Evolutionary conservation across 2,113 vertebrate genomes (phyloP), one percentile per base, ranked within the genome.

Genomic region (Amblyopsis rosae): DNA sequence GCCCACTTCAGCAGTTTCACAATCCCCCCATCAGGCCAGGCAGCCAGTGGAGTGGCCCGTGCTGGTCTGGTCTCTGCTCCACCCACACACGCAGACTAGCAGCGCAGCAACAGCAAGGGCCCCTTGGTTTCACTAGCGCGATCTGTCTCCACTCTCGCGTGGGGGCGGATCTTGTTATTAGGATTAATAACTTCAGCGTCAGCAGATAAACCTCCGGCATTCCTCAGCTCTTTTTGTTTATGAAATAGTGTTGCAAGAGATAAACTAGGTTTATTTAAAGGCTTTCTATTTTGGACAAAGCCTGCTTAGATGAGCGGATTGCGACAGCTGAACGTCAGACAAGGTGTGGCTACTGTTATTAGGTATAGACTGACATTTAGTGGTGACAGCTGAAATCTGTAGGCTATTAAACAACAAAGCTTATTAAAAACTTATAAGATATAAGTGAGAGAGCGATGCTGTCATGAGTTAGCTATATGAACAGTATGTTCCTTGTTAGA

Each of bases 1-100:
- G 90, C 88, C 87, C 69, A 90, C 90, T 90, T 92, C 90, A 91
- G 91, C 93, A 91, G 83, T 93, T 92, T 92, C 90, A 90, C 90
- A 92, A 92, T 91, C 89, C 88, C 77, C 48, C 45, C 45, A 48
- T 5, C 83, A 59, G 6, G 70, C 75, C 59, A 53, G 75, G 73
- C 83, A 68, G 84, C 82, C 84, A 84, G 67, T 64, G 77, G 76
- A 80, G 82, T 87, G 82, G 76, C 67, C 82, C 50, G 86, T 82
- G 77, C 80, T 81, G 79, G 82, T 83, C 86, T 41, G 65, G 82
- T 84, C 85, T 84, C 85, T 82, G 70, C 79, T 84, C 86, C 26
- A 19, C 16, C 3, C 56, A 58, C 56, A 58, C 47, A 83, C 84
- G 85, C 85, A 89, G 79, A 79, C 82, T 88, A 75, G 74, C 79